Evolutionary conservation across 2,113 vertebrate genomes (phyloP).

Genomic region (Turnix velox): DNA sequence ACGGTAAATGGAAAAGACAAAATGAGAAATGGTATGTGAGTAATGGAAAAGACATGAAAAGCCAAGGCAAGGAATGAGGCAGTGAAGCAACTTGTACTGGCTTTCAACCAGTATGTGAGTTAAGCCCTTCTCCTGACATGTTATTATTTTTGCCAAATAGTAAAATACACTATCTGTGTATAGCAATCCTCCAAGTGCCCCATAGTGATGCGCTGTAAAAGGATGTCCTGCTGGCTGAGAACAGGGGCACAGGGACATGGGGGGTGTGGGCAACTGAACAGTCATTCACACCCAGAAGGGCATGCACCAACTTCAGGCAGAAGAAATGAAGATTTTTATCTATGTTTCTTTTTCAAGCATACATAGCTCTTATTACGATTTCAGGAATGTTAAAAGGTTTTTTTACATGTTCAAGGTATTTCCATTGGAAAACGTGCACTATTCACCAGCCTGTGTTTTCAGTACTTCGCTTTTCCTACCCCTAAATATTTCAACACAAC

Average conservation of each 20-base stretch:
- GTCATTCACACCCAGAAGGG: rapidly evolving
- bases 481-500: not conserved
- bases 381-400: not conserved
- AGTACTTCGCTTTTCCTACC: not conserved
- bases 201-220: not conserved
- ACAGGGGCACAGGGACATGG: rapidly evolving
- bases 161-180: not conserved
- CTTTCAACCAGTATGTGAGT: not conserved
- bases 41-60: not conserved
- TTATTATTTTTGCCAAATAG: not conserved
- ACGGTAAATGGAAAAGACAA: not conserved
- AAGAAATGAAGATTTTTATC: not conserved
- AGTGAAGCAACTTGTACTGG: not conserved
- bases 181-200: not conserved
- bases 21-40: not conserved
- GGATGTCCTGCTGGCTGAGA: not conserved
- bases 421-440: not conserved
- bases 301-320: not conserved
- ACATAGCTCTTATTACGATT: not conserved
- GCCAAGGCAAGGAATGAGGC: not conserved
- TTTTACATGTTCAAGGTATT: not conserved
- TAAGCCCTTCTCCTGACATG: rapidly evolving
- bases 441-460: not conserved
- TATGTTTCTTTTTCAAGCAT: not conserved
- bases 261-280: rapidly evolving